Percentiles rank a stretch among this genome's conserved stretches.
These are phyloP conservation scores for Stenichneumon culpator DNA, from an alignment of 2,888 invertebrate genomes.

Conservation along the genomic window DNA sequence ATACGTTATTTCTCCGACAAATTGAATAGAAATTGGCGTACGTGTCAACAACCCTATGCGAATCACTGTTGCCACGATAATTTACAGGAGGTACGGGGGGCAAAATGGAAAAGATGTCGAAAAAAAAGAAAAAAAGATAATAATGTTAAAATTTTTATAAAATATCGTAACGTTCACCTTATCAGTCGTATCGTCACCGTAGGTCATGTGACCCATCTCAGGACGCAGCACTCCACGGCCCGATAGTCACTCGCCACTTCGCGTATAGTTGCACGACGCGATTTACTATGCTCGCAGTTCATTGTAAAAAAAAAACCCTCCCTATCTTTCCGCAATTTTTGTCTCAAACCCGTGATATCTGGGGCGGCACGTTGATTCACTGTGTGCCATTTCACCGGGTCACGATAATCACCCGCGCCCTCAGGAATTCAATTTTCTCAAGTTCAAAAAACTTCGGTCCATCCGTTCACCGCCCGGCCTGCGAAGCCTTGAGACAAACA, in stretches of 20 bases:
- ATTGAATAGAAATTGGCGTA: background rate
- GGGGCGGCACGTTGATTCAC: background rate
- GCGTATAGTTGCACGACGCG: background rate
- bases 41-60: no score
- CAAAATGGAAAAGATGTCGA: background rate
- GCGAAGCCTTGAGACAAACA: background rate
- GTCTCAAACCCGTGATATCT: background rate
- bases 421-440: background rate
- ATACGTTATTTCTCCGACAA: background rate
- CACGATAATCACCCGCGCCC: background rate
- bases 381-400: background rate
- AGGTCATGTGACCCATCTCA: constrained; percentile 40
- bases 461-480: background rate
- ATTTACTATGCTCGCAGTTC: background rate
- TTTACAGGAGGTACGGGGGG: no score
- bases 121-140: background rate
- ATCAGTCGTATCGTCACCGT: background rate
- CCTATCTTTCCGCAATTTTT: background rate
- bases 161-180: background rate
- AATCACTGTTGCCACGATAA: no score
- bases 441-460: background rate
- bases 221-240: constrained; percentile 1
- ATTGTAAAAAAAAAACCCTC: background rate
- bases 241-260: constrained; percentile 9
- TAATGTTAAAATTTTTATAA: background rate